Evolutionary conservation across 64 coral and sea anemone genomes (phyloP), one percentile per base, ranked within the genome.

Genomic region (Montipora foliosa): DNA sequence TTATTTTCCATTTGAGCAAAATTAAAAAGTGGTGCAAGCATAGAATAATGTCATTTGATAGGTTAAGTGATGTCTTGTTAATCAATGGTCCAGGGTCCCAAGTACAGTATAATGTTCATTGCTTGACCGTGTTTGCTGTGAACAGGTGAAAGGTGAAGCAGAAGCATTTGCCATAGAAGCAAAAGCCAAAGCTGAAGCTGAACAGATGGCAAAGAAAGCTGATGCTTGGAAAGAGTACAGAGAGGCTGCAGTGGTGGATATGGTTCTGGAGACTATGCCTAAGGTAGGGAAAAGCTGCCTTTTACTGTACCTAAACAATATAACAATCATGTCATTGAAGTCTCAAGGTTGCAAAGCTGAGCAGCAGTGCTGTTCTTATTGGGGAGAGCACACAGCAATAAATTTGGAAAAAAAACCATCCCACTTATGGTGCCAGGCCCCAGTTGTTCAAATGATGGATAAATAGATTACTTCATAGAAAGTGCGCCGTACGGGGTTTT

Each of bases 191-290:
- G 98, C 98, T 59, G 98, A 99, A 73, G 98, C 98, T 59, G 98
- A 99, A 72, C 98, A 99, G 92, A 99, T 99, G 98, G 98, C 98
- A 52, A 99, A 99, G 92, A 99, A 99, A 69, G 98, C 98, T 72
- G 98, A 99, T 94, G 98, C 98, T 8, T 99, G 98, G 98, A 99
- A 93, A 21, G 98, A 99, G 74, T 99, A 99, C 24, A 92, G 95
- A 6, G 98, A 99, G 67, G 98, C 98, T 69, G 98, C 98, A 52
- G 90, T 99, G 77, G 98, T 99, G 22, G 98, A 99, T 20, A 99
- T 99, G 98, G 98, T 99, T n/a, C 70, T 99, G 62, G 98, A 96
- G 5, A 99, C 98, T 14, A 89, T 99, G 95, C 98, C 98, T 13
- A 99, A 99, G 98, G 98, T 99, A 61, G 21, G 47, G 53, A 11